Conservation (phyloP, 2,113 vertebrate genomes). For the Pithys albifrons region DNA sequence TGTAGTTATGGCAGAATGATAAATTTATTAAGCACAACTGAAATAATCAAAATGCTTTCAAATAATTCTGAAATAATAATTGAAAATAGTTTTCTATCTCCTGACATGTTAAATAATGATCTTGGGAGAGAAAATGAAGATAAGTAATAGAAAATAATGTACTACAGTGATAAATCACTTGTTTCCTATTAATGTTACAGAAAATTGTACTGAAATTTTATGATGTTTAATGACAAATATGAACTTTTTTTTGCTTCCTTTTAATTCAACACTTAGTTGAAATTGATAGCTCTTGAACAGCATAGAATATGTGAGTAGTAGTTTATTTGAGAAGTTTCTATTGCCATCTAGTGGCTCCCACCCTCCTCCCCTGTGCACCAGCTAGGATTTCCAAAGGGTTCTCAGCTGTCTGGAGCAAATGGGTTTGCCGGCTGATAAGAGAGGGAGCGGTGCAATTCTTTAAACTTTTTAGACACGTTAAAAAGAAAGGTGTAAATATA, state of each 20-base stretch:
- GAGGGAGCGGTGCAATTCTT: neutral
- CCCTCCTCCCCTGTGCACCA: rapidly evolving
- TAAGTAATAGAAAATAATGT: neutral
- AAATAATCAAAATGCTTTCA: neutral
- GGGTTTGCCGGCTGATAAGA: neutral
- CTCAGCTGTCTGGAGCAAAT: neutral
- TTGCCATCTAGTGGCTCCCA: slow-evolving; percentile 77
- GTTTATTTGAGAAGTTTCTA: slow-evolving; percentile 67
- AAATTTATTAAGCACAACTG: neutral
- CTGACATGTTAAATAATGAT: neutral
- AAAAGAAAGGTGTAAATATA: neutral
- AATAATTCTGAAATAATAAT: neutral
- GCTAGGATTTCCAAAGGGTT: rapidly evolving
- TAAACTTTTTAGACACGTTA: neutral
- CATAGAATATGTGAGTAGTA: rapidly evolving
- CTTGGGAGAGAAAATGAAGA: neutral
- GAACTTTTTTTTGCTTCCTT: neutral
- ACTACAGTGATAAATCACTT: neutral
- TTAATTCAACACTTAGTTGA: neutral
- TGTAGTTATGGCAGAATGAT: neutral
- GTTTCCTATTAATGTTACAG: neutral
- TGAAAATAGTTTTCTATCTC: neutral
- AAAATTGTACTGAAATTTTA: neutral
- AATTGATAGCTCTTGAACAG: rapidly evolving
- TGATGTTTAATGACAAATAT: neutral